Percentiles rank a stretch among this genome's conserved stretches.
phyloP scores from a whole-genome alignment of 2,797 vertebrate genomes.

The Syngnathus rostellatus region DNA sequence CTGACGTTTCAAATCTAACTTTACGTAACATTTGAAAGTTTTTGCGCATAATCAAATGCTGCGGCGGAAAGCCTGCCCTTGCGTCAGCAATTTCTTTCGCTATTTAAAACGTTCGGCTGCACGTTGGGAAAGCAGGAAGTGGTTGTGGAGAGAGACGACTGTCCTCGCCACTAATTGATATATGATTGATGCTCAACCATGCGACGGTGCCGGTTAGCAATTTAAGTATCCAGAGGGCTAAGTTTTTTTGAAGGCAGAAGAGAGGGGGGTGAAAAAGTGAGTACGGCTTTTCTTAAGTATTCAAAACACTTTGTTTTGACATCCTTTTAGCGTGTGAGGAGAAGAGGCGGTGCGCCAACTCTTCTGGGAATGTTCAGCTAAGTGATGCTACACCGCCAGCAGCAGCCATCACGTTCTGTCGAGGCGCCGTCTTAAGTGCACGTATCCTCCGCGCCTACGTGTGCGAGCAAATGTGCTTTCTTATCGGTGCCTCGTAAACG shows the following conservation, averaged over 20 bases:
- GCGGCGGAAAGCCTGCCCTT: background rate
- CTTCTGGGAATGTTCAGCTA: background rate
- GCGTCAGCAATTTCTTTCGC: background rate
- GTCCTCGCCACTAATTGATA: conserved; percentile 1
- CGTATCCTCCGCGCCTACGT: conserved; percentile 10
- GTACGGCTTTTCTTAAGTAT: background rate
- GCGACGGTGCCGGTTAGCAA: background rate
- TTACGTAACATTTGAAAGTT: background rate
- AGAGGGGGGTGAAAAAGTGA: background rate
- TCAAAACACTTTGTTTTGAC: background rate
- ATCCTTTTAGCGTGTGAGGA: background rate
- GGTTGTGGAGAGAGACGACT: background rate
- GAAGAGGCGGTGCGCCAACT: background rate
- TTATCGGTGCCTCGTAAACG: conserved; percentile 20
- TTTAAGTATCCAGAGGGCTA: background rate
- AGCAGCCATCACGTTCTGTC: background rate
- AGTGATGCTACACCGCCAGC: background rate
- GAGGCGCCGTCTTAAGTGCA: background rate
- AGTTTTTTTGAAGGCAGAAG: background rate
- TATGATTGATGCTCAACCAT: background rate
- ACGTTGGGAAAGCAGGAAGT: conserved; percentile 1
- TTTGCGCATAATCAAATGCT: background rate
- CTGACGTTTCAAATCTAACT: background rate
- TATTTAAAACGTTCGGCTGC: background rate
- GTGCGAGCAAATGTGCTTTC: conserved; percentile 19